Evolutionary conservation across 23 tunicate species (phyloP).

Genomic region (Ascidia mentula): DNA sequence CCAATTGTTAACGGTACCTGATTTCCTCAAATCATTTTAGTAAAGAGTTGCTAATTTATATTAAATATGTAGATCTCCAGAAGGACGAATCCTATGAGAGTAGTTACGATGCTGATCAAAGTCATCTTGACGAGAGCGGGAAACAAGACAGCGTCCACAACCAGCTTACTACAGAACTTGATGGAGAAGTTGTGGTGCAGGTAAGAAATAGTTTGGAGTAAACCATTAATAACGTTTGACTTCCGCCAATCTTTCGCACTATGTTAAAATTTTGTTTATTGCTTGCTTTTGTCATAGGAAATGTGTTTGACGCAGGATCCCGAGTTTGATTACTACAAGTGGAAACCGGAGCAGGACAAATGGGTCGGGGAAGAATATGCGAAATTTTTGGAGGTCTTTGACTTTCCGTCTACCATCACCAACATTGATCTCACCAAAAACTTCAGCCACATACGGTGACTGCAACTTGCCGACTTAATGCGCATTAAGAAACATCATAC

Average conservation of each 20-base stretch:
- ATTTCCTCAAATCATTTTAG: too few relatives aligned
- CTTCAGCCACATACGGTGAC: constrained; percentile 27
- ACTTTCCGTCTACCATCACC: constrained; percentile 28
- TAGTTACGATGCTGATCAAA: constrained; percentile 56
- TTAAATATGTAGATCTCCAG: not conserved
- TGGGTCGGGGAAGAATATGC: constrained; percentile 25
- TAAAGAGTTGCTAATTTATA: too few relatives aligned
- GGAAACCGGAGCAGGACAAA: constrained; percentile 27
- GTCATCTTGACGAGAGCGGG: constrained; percentile 27
- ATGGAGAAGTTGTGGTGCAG: constrained; percentile 49
- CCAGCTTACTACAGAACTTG: constrained; percentile 17
- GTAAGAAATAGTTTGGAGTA: not conserved
- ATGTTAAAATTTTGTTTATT: too few relatives aligned
- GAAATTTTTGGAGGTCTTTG: constrained; percentile 40
- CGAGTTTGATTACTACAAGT: constrained; percentile 59
- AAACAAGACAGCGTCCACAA: not conserved
- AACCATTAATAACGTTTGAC: too few relatives aligned
- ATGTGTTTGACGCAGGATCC: constrained; percentile 27
- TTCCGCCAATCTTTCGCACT: too few relatives aligned
- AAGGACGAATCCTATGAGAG: constrained; percentile 31
- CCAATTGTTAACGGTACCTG: too few relatives aligned
- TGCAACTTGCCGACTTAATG: not conserved
- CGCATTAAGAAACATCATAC: not conserved
- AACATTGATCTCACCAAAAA: constrained; percentile 43
- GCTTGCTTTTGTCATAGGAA: too few relatives aligned